Conservation (phyloP, 2,113 vertebrate species). For the Archocentrus centrarchus region DNA sequence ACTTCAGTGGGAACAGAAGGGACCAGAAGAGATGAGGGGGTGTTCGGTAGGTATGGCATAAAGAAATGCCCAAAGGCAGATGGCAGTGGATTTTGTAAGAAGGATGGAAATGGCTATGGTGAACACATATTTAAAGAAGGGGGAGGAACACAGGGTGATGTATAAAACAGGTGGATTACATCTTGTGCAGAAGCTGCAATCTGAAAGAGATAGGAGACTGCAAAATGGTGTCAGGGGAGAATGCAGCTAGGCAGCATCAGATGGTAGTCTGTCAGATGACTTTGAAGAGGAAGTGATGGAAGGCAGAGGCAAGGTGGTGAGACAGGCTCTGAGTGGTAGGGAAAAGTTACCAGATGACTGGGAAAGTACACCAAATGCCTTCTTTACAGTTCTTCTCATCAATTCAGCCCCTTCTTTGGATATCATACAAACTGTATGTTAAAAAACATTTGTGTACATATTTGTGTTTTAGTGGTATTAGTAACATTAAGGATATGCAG, state of each 20-base stretch:
- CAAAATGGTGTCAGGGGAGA: fast-evolving
- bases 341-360: not conserved
- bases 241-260: fast-evolving
- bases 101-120: not conserved
- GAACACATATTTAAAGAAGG: not conserved
- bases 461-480: not conserved
- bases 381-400: too few species aligned
- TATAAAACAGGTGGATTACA: too few species aligned
- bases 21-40: not conserved
- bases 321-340: not conserved
- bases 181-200: too few species aligned
- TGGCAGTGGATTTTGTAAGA: too few species aligned
- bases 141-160: too few species aligned
- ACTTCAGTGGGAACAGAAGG: too few species aligned
- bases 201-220: too few species aligned
- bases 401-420: not conserved
- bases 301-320: not conserved
- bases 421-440: not conserved
- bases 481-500: not conserved
- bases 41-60: too few species aligned
- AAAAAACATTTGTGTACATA: not conserved
- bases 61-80: too few species aligned
- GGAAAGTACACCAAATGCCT: too few species aligned
- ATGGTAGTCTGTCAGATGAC: not conserved
- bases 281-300: not conserved